Conservation (phyloP, 1,140 invertebrate genomes). For the Glomeris maerens region DNA sequence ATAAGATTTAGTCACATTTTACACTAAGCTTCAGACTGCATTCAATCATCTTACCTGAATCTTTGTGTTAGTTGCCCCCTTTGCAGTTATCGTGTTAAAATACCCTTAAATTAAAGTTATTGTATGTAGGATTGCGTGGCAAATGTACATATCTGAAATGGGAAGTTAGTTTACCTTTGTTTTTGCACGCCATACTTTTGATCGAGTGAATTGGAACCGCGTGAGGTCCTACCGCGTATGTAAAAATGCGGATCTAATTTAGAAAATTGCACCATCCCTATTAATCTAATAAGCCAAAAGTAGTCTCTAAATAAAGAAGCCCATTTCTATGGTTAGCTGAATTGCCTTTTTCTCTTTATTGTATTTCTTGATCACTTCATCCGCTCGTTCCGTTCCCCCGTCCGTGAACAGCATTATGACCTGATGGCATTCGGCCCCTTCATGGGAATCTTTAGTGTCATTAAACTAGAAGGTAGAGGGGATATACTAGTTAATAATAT, state of each 20-base stretch:
- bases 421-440: slow-evolving; percentile 39
- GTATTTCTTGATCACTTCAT: slow-evolving; percentile 37
- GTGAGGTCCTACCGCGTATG: slow-evolving; percentile 31
- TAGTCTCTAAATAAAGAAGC: neutral
- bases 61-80: slow-evolving; percentile 37
- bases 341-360: slow-evolving; percentile 31
- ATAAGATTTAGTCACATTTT: neutral
- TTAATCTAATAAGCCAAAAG: too few relatives aligned
- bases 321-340: neutral
- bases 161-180: slow-evolving; percentile 18
- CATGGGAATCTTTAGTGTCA: slow-evolving; percentile 15
- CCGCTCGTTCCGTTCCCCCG: slow-evolving; percentile 43
- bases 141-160: too few relatives aligned
- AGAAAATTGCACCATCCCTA: too few relatives aligned
- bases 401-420: slow-evolving; percentile 48
- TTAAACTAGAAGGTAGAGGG: slow-evolving; percentile 15
- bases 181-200: slow-evolving; percentile 27
- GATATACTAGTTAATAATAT: neutral
- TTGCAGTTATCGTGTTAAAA: slow-evolving; percentile 36
- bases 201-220: slow-evolving; percentile 30
- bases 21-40: neutral
- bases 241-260: slow-evolving; percentile 27
- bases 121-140: neutral
- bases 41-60: slow-evolving; percentile 31
- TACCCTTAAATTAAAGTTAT: slow-evolving; percentile 28